Evolutionary conservation across 2,797 vertebrate species (phyloP), one percentile per base, ranked within the genome.

Genomic region (Eulemur albifrons): DNA sequence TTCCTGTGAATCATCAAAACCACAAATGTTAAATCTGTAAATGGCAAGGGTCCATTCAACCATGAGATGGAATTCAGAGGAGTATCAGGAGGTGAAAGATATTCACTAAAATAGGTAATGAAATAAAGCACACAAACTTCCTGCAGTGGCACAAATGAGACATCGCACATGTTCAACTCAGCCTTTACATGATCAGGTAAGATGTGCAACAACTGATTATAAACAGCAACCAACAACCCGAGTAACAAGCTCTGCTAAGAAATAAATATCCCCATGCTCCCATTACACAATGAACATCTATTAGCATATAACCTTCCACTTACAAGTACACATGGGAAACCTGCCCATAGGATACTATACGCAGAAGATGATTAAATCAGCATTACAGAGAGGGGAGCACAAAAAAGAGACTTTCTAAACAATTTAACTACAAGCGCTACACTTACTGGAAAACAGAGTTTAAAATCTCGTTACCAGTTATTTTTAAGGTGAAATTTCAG

Each of bases 401-500:
- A 93, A 65, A 87, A 87, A 95, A 87, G 61, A 89, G 35, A 45
- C n/a, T 85, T 94, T 95, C 93, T 48, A 69, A 69, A 95, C 92
- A 96, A 96, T 93, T 95, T 96, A 88, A 96, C 94, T 97, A 85
- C 25, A 75, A 92, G 57, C 0, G 4, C 84, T 52, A 92, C 93
- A 92, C 90, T 97, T 97, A 96, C 91, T 86, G 96, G 97, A 97
- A 98, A 83, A 90, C 65, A 61, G 81, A 95, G 52, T 75, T 88
- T 93, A 57, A 94, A 97, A 89, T 88, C 80, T 96, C 95, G 91
- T 95, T 83, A 21, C 38, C 76, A 93, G 40, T 72, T 95, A 80
- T 90, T 95, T 92, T 10, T 75, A 93, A 97, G 95, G 96, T 95
- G 69, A 97, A 97, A 96, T 97, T 97, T 96, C 81, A 96, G 76